These are phyloP conservation scores for Panagrolaimus sp. DNA, from an alignment of 1,140 invertebrate species.

Conservation along the genomic window DNA sequence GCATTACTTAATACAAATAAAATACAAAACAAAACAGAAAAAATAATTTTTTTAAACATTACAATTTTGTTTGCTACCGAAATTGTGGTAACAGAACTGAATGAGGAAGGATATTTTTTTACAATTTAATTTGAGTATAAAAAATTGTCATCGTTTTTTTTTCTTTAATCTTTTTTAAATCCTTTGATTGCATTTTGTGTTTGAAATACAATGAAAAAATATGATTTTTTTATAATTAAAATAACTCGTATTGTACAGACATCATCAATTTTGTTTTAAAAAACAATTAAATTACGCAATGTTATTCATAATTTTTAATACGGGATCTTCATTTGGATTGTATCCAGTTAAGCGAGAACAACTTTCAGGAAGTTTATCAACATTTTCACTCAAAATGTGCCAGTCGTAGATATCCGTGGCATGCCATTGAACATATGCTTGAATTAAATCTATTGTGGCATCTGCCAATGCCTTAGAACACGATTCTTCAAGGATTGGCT, in stretches of 20 bases:
- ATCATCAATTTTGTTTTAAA: background rate
- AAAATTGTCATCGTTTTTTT: no score
- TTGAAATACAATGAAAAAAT: no score
- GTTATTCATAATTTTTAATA: conserved; percentile 27
- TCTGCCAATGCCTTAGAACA: conserved; percentile 39
- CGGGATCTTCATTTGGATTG: conserved; percentile 25
- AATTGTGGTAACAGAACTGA: no score
- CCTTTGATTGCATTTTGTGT: no score
- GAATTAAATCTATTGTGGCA: conserved; percentile 41
- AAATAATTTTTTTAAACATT: no score
- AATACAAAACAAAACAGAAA: no score
- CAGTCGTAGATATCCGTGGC: conserved; percentile 54
- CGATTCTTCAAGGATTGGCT: conserved; percentile 33
- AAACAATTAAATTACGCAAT: conserved; percentile 13
- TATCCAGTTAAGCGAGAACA: conserved; percentile 38
- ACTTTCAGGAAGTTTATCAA: conserved; percentile 43
- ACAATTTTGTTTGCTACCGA: no score
- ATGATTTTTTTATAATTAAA: no score
- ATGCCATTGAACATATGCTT: conserved; percentile 50
- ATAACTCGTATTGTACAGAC: conserved; percentile 13
- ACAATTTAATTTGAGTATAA: no score
- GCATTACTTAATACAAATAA: no score
- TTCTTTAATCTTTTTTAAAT: no score
- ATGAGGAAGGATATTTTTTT: no score
- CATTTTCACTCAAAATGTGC: conserved; percentile 50